A percentile compares a stretch with the other conserved stretches of the same genome.
Conservation (phyloP, 2,797 vertebrate genomes). For the Spatula clypeata region DNA sequence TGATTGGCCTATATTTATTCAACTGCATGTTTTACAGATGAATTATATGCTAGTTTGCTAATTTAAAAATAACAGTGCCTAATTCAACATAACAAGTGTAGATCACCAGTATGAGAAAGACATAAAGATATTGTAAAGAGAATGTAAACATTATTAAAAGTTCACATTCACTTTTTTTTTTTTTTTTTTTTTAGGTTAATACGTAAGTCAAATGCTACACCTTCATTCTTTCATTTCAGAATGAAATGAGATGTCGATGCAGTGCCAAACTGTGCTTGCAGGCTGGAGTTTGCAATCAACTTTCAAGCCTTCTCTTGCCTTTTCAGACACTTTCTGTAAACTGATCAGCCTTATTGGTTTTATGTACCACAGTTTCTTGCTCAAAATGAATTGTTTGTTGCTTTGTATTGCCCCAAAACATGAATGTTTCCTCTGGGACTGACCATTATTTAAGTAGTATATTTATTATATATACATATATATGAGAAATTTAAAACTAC, state of each 20-base stretch:
- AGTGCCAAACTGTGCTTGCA: neutral
- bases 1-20: neutral
- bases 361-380: neutral
- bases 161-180: neutral
- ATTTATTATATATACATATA: neutral
- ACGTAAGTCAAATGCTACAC: neutral
- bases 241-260: neutral
- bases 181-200: neutral
- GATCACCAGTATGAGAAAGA: neutral
- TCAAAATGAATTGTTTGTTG: neutral
- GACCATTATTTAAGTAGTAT: accelerated
- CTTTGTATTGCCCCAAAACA: neutral
- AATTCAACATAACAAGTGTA: accelerated
- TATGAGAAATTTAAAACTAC: neutral
- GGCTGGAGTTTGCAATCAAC: neutral
- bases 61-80: neutral
- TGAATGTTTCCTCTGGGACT: neutral
- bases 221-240: neutral
- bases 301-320: neutral
- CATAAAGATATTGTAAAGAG: neutral
- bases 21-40: neutral
- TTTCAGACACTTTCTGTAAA: neutral
- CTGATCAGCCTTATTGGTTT: neutral
- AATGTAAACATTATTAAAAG: neutral
- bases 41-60: neutral